Base-by-base conservation (phyloP, 2,888 invertebrate species). In the Nephrotoma guestfalica region DNA sequence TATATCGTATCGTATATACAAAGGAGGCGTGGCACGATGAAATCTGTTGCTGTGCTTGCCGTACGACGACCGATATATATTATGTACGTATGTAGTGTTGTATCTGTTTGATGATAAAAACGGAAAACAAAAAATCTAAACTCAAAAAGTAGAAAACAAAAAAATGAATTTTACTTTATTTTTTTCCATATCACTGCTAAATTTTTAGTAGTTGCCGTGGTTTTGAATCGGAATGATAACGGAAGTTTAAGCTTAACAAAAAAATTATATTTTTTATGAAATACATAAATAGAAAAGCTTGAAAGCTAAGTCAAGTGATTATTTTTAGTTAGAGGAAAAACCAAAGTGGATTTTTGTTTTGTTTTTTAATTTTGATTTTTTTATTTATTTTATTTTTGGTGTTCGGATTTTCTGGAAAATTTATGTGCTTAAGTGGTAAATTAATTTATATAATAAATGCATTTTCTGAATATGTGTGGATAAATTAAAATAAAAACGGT, bases 131-230 rank as follows among this genome's bases (percentile, higher is more conserved):
- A 84, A 84, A 84, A 84, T 71, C 71, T 71, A 71, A 71, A 71
- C 71, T 84, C 42, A 41, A 83, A 83, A 84, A 5, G 42, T 42
- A 84, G 41, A 84, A 84, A 71, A 57, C 11, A 11, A 71, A 71
- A 71, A 84, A 84, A 41, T 6, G 30, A 71, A 30, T 71, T 71
- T 71, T 57, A 18, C 51, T 57, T 57, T 57, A 30, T 30, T 71
- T 71, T 71, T 30, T 71, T 30, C 71, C 42, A 43, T 85, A 85
- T 85, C 85, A 85, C 42, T 85, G 85, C 85, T 43, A 85, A 85
- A 85, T 43, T 85, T 85, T 85, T 85, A 85, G 85, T 85, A 85
- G 85, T 85, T 85, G 85, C 43, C 85, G 85, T 85, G 85, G 85
- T 85, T 85, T 85, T 84, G 84, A 84, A 84, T 84, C 84, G 84